Base-by-base conservation (phyloP, 2,113 vertebrate species). In the Cyphomyrus plagiostoma region DNA sequence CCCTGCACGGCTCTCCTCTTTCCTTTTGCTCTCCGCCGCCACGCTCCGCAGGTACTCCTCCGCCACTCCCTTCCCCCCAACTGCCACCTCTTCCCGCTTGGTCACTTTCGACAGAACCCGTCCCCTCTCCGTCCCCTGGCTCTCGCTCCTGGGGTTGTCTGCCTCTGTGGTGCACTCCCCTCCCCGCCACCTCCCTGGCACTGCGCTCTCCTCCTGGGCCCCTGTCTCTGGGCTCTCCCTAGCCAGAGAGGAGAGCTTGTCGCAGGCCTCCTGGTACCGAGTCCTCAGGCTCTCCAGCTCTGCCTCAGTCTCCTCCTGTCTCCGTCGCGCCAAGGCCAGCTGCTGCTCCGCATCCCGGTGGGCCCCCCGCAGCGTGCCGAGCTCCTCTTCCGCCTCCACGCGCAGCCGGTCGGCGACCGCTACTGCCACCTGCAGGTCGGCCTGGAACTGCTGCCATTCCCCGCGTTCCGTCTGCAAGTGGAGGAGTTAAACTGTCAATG, bases 371-470 rank as follows among this genome's bases (percentile, higher is more conserved):
- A 96, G 91, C 0, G 21, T 49, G 0, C 87, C 88, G 56, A 96
- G 90, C 89, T 96, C 96, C 50, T 96, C 96, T 66, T 96, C 95
- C 0, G 95, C 94, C 90, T 97, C 96, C 0, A 93, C 93, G 45
- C 95, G 93, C 80, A 97, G 91, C 21, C 96, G 93, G 89, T 97
- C 96, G 0, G 96, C 96, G 48, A 97, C 96, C 0, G 96, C 91
- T 45, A 97, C 95, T 0, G 96, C 96, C 92, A 96, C 96, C 93
- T 96, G 96, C 21, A 97, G 94, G 93, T 97, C 96, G 7, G 95
- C 91, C 93, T 97, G 96, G 93, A 97, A 96, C 93, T 97, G 96
- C 89, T 93, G 92, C 96, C 96, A 97, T 86, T 97, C 96, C 0
- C 87, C 93, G 0, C 93, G 94, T 85, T 97, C 96, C 0, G 89